A percentile compares a stretch with the other conserved stretches of the same genome.
phyloP scores from a whole-genome alignment of 2,113 vertebrate species.

The Macaca nemestrina region DNA sequence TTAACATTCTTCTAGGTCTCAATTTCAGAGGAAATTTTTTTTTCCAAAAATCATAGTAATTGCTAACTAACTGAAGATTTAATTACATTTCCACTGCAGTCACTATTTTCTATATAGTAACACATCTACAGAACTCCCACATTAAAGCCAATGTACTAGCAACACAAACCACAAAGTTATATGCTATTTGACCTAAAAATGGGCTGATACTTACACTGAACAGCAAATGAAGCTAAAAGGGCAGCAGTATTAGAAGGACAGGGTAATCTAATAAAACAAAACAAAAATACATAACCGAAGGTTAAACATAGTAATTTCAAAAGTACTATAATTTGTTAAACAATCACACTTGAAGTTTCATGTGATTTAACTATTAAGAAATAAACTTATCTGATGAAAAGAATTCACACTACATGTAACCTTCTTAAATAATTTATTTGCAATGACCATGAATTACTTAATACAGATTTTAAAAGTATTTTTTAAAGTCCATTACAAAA shows the following conservation, averaged over 20 bases:
- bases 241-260: constrained; percentile 97
- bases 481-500: constrained; percentile 46
- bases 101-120: neutral
- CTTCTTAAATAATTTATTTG: constrained; percentile 4
- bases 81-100: constrained; percentile 12
- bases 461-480: neutral
- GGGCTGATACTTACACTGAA: constrained; percentile 94
- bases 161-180: neutral
- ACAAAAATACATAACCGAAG: constrained; percentile 59
- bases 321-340: constrained; percentile 47
- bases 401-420: neutral
- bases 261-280: constrained; percentile 88
- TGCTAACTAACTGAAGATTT: neutral
- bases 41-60: neutral
- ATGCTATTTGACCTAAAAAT: neutral
- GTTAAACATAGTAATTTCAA: constrained; percentile 55
- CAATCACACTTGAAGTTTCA: neutral
- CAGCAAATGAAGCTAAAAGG: constrained; percentile 95
- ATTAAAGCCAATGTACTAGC: neutral
- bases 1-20: constrained; percentile 69
- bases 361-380: constrained; percentile 50
- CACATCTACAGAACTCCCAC: neutral
- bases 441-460: neutral
- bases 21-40: neutral
- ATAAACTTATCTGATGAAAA: constrained; percentile 30